Percentiles rank a stretch among this genome's conserved stretches.
phyloP scores from a whole-genome alignment of 2,888 invertebrate genomes.

The Neria commutata region DNA sequence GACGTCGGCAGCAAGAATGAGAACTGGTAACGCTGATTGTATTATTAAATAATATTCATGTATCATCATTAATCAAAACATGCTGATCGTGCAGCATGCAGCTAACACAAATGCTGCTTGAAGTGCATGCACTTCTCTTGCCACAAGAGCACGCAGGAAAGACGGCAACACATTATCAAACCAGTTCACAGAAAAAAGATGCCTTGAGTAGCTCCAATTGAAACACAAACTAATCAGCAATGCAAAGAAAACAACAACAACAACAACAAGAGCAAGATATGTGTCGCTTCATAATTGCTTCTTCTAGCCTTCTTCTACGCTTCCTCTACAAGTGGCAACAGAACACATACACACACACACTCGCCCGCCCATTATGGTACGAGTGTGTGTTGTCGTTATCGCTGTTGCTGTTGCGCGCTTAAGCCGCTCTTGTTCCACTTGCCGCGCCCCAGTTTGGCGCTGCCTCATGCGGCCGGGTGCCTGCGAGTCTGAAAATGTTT shows the following conservation, averaged over 20 bases:
- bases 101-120: slow-evolving; percentile 29
- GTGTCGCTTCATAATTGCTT: neutral
- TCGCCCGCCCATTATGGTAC: neutral
- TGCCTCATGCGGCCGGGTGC: neutral
- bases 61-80: slow-evolving; percentile 61
- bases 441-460: slow-evolving; percentile 46
- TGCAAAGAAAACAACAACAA: slow-evolving; percentile 50
- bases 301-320: slow-evolving; percentile 28
- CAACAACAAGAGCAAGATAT: slow-evolving; percentile 5
- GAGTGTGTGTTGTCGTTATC: slow-evolving; percentile 19
- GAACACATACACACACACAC: neutral
- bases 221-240: slow-evolving; percentile 43
- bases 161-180: no score
- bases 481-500: neutral
- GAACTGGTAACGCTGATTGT: slow-evolving; percentile 53
- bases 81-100: slow-evolving; percentile 40
- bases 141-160: no score
- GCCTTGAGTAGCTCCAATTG: neutral
- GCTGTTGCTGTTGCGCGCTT: slow-evolving; percentile 34
- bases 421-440: slow-evolving; percentile 47
- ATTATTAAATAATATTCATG: slow-evolving; percentile 60
- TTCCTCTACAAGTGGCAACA: slow-evolving; percentile 40
- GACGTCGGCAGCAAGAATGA: no score
- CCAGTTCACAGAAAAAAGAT: no score
- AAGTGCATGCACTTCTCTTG: slow-evolving; percentile 12